These are phyloP conservation scores for Aporophyla nigra DNA, from an alignment of 2,888 invertebrate species.

Conservation along the genomic window DNA sequence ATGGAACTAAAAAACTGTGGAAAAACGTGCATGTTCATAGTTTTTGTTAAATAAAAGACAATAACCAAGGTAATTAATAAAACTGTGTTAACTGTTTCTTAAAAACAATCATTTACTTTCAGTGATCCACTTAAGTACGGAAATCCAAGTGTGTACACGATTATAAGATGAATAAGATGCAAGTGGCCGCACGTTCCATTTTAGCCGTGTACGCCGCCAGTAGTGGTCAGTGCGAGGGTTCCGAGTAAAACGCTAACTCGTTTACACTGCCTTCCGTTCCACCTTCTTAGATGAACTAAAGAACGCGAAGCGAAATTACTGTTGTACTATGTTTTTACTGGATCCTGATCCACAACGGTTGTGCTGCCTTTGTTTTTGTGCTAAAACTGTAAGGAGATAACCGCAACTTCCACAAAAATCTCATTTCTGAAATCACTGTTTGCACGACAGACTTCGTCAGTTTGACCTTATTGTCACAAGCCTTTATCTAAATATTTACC, in stretches of 20 bases:
- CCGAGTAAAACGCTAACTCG: constrained; percentile 71
- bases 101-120: background rate
- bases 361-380: constrained; percentile 42
- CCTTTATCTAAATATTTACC: constrained; percentile 52
- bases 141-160: constrained; percentile 49
- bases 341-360: constrained; percentile 44
- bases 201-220: constrained; percentile 57
- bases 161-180: constrained; percentile 57
- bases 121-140: constrained; percentile 37
- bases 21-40: constrained; percentile 10
- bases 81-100: background rate
- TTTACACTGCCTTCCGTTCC: constrained; percentile 69
- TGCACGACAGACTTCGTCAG: constrained; percentile 17
- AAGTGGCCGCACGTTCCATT: constrained; percentile 61
- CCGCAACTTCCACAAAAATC: constrained; percentile 10
- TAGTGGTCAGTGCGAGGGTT: constrained; percentile 58
- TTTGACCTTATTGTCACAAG: constrained; percentile 39
- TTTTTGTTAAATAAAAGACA: constrained; percentile 9
- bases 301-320: constrained; percentile 70
- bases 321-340: constrained; percentile 61
- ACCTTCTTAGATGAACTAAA: constrained; percentile 69
- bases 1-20: constrained; percentile 23
- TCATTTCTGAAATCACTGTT: constrained; percentile 18
- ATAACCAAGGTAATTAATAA: background rate
- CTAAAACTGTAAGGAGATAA: constrained; percentile 30